Evolutionary conservation across 2,888 invertebrate species (phyloP).

Genomic region (Spicauda simplicius): DNA sequence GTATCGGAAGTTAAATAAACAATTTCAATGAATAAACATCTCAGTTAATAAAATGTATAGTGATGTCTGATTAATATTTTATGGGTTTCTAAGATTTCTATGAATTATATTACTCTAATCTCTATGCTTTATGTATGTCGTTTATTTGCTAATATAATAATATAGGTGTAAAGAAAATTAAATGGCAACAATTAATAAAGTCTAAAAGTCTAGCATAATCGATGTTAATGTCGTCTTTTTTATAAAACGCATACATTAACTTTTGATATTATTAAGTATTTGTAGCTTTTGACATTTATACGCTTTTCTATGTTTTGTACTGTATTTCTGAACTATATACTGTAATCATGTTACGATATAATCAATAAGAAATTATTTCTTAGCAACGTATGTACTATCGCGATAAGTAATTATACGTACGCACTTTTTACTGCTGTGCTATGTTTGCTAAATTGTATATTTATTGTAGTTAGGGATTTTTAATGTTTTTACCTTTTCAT

Average conservation of each 20-base stretch:
- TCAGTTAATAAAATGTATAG: too few species aligned
- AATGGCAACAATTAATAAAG: too few species aligned
- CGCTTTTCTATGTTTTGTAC: background rate
- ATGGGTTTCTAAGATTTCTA: too few species aligned
- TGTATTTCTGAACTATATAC: background rate
- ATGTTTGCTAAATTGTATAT: background rate
- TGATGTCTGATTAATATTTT: too few species aligned
- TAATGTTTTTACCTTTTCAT: background rate
- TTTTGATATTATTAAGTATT: background rate
- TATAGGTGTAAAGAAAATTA: too few species aligned
- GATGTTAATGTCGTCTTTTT: background rate
- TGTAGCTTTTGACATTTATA: background rate
- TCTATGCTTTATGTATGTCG: too few species aligned
- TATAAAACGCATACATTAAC: background rate
- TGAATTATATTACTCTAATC: too few species aligned
- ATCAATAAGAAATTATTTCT: background rate
- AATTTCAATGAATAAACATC: background rate
- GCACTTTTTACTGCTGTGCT: background rate
- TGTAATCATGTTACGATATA: background rate
- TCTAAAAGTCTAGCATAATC: background rate
- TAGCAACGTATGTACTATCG: background rate
- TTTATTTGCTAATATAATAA: too few species aligned
- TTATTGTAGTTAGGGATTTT: background rate
- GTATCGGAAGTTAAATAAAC: slow-evolving; percentile 30
- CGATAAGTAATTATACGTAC: background rate